These are phyloP conservation scores for Selenia dentaria DNA, from an alignment of 2,888 invertebrate species.

Conservation along the genomic window DNA sequence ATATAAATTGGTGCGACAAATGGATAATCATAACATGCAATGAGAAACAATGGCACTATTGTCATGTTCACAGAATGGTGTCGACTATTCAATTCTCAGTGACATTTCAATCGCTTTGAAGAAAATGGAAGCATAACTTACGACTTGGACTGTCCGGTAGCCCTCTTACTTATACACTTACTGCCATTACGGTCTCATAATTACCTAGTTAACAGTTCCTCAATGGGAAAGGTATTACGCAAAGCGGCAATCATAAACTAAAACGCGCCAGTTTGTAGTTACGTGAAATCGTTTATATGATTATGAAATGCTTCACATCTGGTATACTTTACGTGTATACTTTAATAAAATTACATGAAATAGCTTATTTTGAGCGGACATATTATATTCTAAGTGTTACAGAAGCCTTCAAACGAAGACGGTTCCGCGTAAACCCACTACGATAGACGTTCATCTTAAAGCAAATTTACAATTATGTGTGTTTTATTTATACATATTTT, in stretches of 20 bases:
- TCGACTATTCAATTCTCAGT: constrained; percentile 39
- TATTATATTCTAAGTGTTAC: too few species aligned
- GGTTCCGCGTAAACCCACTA: too few species aligned
- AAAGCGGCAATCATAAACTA: constrained; percentile 43
- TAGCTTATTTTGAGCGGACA: too few species aligned
- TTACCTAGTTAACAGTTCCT: constrained; percentile 45
- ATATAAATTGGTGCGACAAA: constrained; percentile 30
- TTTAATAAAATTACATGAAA: constrained; percentile 4
- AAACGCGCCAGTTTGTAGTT: constrained; percentile 32
- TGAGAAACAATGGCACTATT: constrained; percentile 62
- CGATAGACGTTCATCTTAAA: too few species aligned
- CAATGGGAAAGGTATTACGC: constrained; percentile 44
- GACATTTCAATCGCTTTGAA: constrained; percentile 54
- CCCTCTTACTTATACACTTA: constrained; percentile 27
- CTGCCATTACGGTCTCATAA: constrained; percentile 43
- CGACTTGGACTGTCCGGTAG: constrained; percentile 13
- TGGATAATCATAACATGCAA: constrained; percentile 25
- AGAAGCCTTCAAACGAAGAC: too few species aligned
- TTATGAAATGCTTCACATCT: constrained; percentile 17
- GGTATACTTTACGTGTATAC: constrained; percentile 9
- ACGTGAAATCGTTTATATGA: constrained; percentile 21
- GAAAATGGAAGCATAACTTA: constrained; percentile 45
- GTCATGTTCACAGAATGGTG: constrained; percentile 60
- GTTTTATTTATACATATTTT: too few species aligned
- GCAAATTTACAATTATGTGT: too few species aligned